Evolutionary conservation across 2,113 vertebrate genomes (phyloP).

Genomic region (Ascaphus truei): DNA sequence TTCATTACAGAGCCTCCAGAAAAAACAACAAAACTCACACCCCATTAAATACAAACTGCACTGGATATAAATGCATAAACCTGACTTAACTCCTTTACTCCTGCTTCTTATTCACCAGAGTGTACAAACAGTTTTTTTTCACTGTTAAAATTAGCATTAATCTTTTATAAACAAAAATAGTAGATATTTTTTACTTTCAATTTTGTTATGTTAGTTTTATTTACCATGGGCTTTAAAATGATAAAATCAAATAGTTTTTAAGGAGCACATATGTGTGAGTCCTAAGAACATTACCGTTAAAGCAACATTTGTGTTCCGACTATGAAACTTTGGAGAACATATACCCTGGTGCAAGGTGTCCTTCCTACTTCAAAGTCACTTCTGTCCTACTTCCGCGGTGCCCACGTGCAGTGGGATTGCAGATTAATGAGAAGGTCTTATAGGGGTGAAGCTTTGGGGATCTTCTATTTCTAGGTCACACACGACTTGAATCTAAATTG

Average conservation of each 20-base stretch:
- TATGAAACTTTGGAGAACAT: neutral
- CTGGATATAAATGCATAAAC: neutral
- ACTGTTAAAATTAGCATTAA: no score
- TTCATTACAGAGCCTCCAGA: slow-evolving; percentile 3
- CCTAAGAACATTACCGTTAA: no score
- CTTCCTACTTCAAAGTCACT: slow-evolving; percentile 56
- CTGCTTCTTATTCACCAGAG: neutral
- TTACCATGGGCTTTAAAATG: no score
- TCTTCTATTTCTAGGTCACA: slow-evolving; percentile 75
- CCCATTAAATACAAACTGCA: slow-evolving; percentile 12
- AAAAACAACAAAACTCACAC: slow-evolving; percentile 32
- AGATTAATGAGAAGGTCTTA: slow-evolving; percentile 63
- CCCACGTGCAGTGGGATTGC: slow-evolving; percentile 51
- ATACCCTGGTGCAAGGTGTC: slow-evolving; percentile 47
- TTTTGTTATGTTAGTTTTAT: no score
- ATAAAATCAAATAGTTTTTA: no score
- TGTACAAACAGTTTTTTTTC: no score
- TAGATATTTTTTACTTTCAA: no score
- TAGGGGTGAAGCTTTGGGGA: slow-evolving; percentile 64
- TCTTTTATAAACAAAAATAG: no score
- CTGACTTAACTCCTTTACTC: neutral
- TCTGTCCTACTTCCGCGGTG: slow-evolving; percentile 61
- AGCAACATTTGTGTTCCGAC: neutral
- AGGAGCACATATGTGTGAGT: no score
- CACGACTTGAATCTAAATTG: slow-evolving; percentile 56